phyloP scores from a whole-genome alignment of 2,113 vertebrate genomes.

The Chaetops frenatus region DNA sequence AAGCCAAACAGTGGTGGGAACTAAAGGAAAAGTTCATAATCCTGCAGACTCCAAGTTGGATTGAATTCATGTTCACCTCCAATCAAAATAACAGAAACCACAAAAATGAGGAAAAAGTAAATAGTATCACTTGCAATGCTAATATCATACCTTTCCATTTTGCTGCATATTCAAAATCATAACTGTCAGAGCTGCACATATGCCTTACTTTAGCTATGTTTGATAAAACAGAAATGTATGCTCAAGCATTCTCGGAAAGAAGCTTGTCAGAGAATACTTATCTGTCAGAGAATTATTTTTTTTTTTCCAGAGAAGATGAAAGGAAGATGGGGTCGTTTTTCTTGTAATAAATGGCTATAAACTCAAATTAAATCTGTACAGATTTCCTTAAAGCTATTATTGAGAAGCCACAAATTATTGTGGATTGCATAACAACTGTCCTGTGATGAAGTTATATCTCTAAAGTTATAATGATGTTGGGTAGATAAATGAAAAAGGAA shows the following conservation, averaged over 20 bases:
- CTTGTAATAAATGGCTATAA: neutral
- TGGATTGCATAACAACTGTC: neutral
- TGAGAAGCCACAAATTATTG: slow-evolving; percentile 19
- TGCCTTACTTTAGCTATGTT: neutral
- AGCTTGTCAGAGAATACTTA: neutral
- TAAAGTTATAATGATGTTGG: slow-evolving; percentile 27
- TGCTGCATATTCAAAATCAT: neutral
- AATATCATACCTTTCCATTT: neutral
- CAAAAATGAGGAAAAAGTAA: neutral
- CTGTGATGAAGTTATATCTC: neutral
- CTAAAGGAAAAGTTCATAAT: neutral
- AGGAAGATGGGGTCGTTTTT: neutral
- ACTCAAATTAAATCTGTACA: neutral
- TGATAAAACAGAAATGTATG: neutral
- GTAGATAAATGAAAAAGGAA: slow-evolving; percentile 40
- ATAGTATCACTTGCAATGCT: neutral
- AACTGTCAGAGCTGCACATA: neutral
- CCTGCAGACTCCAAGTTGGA: neutral
- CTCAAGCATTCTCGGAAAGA: neutral
- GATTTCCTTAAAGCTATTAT: slow-evolving; percentile 18
- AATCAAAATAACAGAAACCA: neutral
- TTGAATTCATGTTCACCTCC: neutral
- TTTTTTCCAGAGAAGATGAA: neutral
- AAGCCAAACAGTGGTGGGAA: neutral
- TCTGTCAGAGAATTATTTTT: neutral